Conservation (phyloP, 2,888 invertebrate species). For the Parthenolecanium corni region DNA sequence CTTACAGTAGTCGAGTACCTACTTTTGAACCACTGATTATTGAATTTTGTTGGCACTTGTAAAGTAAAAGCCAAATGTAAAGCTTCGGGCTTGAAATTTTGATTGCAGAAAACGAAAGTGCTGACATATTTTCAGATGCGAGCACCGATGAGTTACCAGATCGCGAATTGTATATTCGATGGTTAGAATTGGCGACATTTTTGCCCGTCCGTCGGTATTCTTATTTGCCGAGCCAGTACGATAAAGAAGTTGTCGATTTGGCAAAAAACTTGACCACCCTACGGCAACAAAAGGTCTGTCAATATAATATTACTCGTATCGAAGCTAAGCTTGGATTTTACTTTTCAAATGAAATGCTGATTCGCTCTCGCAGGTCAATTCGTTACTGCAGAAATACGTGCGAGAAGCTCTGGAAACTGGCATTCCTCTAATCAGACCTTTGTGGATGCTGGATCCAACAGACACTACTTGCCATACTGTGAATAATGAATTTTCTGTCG, state of each 20-base stretch:
- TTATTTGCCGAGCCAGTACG: constrained; percentile 77
- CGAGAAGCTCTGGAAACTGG: constrained; percentile 70
- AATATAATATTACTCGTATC: neutral
- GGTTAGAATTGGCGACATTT: constrained; percentile 83
- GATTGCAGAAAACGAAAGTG: constrained; percentile 9
- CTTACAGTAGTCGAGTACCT: too few relatives aligned
- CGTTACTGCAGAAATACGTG: constrained; percentile 62
- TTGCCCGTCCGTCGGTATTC: constrained; percentile 86
- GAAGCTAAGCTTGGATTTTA: too few relatives aligned
- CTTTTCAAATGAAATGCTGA: too few relatives aligned
- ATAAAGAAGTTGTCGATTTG: constrained; percentile 61
- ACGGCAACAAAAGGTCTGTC: constrained; percentile 57
- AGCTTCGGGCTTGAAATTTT: neutral
- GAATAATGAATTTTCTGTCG: constrained; percentile 77
- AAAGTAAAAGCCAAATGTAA: neutral
- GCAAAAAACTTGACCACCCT: constrained; percentile 61
- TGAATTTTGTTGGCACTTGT: too few relatives aligned
- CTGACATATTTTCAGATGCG: constrained; percentile 14
- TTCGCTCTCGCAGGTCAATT: constrained; percentile 52
- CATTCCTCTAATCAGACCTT: constrained; percentile 68
- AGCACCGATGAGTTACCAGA: constrained; percentile 20
- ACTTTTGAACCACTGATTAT: too few relatives aligned
- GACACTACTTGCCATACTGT: constrained; percentile 66
- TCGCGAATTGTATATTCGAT: constrained; percentile 73
- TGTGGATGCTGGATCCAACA: constrained; percentile 78